Percentiles rank a stretch among this genome's conserved stretches.
phyloP scores from a whole-genome alignment of 2,888 invertebrate species.

The Volucella inanis region DNA sequence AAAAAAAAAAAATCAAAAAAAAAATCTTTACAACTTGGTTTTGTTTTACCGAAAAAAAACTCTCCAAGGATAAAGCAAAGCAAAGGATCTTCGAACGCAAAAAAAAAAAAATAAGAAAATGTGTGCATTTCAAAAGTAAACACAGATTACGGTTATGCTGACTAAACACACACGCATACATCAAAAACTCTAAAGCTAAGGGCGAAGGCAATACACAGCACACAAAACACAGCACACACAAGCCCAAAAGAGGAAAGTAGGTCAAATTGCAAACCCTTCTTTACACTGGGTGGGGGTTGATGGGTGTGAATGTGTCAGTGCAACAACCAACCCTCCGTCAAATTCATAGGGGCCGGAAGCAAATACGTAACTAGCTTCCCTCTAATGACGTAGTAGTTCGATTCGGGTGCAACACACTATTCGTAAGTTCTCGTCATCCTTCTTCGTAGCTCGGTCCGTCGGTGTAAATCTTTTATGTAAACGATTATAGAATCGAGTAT shows the following conservation, averaged over 20 bases:
- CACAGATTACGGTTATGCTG: slow-evolving; percentile 68
- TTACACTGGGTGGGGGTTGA: slow-evolving; percentile 1
- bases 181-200: slow-evolving; percentile 5
- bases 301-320: slow-evolving; percentile 20
- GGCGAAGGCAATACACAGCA: slow-evolving; percentile 34
- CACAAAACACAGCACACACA: slow-evolving; percentile 13
- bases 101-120: slow-evolving; percentile 28
- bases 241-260: slow-evolving; percentile 55
- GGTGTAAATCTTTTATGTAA: slow-evolving; percentile 61
- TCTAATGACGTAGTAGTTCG: slow-evolving; percentile 59
- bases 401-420: slow-evolving; percentile 65
- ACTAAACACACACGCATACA: slow-evolving; percentile 62
- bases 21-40: slow-evolving; percentile 20
- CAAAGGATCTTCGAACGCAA: slow-evolving; percentile 39
- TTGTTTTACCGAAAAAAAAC: slow-evolving; percentile 18
- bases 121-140: slow-evolving; percentile 70
- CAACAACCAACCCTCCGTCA: neutral
- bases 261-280: slow-evolving; percentile 66
- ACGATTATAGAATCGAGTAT: slow-evolving; percentile 58
- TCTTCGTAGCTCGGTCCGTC: neutral
- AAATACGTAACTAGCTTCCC: slow-evolving; percentile 65
- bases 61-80: slow-evolving; percentile 59
- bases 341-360: slow-evolving; percentile 54
- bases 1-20: slow-evolving; percentile 49
- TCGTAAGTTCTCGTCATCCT: slow-evolving; percentile 9